phyloP scores from a whole-genome alignment of 2,888 invertebrate species.

The Cheilosia pagana region DNA sequence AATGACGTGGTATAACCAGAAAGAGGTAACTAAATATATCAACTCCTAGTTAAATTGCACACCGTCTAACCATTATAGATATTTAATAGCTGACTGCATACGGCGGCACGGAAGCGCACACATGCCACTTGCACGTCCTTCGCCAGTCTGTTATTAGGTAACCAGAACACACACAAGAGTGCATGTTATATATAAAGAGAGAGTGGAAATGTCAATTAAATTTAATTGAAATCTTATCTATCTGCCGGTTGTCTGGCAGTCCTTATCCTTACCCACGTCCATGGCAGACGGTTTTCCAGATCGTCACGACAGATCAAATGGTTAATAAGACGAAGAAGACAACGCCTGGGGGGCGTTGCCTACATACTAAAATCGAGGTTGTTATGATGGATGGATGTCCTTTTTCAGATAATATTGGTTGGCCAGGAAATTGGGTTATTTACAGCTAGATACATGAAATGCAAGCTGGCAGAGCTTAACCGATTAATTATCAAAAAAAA shows the following conservation, averaged over 20 bases:
- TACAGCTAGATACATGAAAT: background rate
- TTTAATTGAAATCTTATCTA: constrained; percentile 70
- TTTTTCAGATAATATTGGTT: background rate
- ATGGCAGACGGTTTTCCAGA: background rate
- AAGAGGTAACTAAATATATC: constrained; percentile 29
- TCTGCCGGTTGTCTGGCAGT: constrained; percentile 20
- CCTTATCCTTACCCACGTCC: background rate
- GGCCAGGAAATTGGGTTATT: background rate
- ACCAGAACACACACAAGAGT: constrained; percentile 2
- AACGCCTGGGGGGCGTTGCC: background rate
- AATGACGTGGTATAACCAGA: constrained; percentile 1
- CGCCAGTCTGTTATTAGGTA: constrained; percentile 31
- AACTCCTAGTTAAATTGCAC: background rate
- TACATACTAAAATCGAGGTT: background rate
- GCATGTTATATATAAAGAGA: background rate
- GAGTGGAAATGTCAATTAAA: constrained; percentile 61
- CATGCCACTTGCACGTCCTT: constrained; percentile 32
- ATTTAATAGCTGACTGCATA: constrained; percentile 45
- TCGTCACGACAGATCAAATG: constrained; percentile 18
- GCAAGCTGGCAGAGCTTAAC: background rate
- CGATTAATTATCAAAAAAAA: constrained; percentile 30
- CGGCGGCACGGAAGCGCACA: constrained; percentile 13
- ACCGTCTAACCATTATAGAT: constrained; percentile 24
- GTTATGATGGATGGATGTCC: constrained; percentile 40
- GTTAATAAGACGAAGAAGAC: background rate